These are phyloP conservation scores for Drosophila bipectinata DNA, from an alignment of 1,140 invertebrate species.

Conservation along the genomic window DNA sequence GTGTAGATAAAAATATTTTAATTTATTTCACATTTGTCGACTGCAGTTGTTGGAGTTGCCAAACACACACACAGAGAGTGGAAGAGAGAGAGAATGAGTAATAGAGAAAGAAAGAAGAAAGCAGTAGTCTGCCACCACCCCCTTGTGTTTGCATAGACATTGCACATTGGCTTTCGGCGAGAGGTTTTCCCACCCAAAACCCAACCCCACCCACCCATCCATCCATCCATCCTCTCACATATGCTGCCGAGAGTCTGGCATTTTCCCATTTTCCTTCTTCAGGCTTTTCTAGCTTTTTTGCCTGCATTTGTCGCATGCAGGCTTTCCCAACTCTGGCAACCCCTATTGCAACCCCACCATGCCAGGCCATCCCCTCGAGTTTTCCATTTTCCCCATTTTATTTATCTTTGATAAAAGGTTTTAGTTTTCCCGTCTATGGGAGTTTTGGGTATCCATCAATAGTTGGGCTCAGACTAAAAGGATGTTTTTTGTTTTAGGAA, in stretches of 20 bases:
- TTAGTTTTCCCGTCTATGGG: conserved; percentile 49
- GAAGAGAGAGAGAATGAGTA: neutral
- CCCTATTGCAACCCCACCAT: neutral
- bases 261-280: conserved; percentile 27
- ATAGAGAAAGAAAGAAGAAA: neutral
- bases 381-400: conserved; percentile 70
- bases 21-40: conserved; percentile 75
- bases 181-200: conserved; percentile 34
- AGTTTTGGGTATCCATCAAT: conserved; percentile 46
- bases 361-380: neutral
- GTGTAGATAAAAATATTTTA: conserved; percentile 82
- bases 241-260: conserved; percentile 31
- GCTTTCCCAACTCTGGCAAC: conserved; percentile 5
- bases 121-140: conserved; percentile 13
- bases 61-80: neutral
- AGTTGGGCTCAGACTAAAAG: conserved; percentile 43
- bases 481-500: conserved; percentile 31
- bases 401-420: conserved; percentile 82
- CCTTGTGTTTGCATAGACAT: conserved; percentile 34
- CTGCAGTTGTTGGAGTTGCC: conserved; percentile 44
- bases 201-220: neutral
- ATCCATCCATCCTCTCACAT: conserved; percentile 13
- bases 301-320: conserved; percentile 56
- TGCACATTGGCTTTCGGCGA: conserved; percentile 57
- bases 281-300: conserved; percentile 11